phyloP scores from a whole-genome alignment of 2,797 vertebrate species.

The Alcedo atthis region DNA sequence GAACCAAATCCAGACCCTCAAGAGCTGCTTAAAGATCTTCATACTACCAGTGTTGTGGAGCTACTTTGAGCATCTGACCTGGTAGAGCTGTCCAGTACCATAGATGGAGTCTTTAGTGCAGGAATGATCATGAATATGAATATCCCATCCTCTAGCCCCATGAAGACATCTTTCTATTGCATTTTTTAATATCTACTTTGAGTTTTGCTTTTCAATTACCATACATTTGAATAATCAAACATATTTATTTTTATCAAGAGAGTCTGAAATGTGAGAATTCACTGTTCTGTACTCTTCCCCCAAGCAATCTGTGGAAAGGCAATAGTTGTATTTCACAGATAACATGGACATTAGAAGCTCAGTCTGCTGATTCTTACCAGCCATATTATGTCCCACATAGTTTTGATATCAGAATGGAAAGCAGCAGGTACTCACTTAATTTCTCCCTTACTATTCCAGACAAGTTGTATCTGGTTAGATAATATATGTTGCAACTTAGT shows the following conservation, averaged over 20 bases:
- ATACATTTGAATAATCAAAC: slow-evolving; percentile 43
- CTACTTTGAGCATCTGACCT: neutral
- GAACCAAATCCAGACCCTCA: neutral
- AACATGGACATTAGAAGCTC: slow-evolving; percentile 14
- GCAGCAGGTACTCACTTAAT: slow-evolving; percentile 31
- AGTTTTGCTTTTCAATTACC: slow-evolving; percentile 32
- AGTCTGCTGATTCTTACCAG: slow-evolving; percentile 23
- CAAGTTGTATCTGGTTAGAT: neutral
- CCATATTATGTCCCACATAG: neutral
- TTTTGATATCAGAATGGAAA: slow-evolving; percentile 39
- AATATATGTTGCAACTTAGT: neutral
- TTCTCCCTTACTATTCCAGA: slow-evolving; percentile 22
- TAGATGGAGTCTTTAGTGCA: neutral
- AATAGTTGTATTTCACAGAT: slow-evolving; percentile 43
- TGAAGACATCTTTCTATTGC: neutral
- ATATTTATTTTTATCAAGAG: slow-evolving; percentile 42
- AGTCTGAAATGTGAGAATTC: slow-evolving; percentile 26
- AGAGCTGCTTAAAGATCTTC: neutral
- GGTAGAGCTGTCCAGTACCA: neutral
- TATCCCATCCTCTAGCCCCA: neutral
- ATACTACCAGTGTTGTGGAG: neutral
- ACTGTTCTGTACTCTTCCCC: neutral
- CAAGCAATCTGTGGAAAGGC: slow-evolving; percentile 6
- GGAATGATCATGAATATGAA: neutral
- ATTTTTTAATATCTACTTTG: neutral